Conservation (phyloP, 2,888 invertebrate species). For the Rhabditophanes sp. region DNA sequence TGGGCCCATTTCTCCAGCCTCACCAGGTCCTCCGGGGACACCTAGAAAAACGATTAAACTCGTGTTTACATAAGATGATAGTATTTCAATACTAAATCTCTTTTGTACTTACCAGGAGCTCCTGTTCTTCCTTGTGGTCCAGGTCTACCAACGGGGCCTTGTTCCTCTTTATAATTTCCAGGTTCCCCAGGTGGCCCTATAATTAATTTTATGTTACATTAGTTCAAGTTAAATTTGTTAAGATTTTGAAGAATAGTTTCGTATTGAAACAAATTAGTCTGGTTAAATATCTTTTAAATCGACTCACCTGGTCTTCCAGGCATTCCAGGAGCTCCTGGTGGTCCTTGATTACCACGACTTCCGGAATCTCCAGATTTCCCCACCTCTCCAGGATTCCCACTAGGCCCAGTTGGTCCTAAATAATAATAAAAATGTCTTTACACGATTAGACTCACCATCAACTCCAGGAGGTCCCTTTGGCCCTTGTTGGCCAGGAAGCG, state of each 20-base stretch:
- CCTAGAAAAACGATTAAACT: constrained; percentile 2
- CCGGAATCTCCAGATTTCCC: constrained; percentile 37
- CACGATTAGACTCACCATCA: constrained; percentile 15
- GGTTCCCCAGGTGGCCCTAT: constrained; percentile 40
- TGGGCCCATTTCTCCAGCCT: constrained; percentile 3
- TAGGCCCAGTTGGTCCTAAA: constrained; percentile 2
- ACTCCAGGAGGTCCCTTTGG: constrained; percentile 28
- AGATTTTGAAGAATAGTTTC: constrained; percentile 8
- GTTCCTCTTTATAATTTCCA: constrained; percentile 33
- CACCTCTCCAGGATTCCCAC: constrained; percentile 13
- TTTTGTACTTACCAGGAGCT: constrained; percentile 14
- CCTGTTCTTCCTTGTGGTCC: constrained; percentile 36
- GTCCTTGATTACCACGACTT: constrained; percentile 28
- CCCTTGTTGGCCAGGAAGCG: constrained; percentile 34
- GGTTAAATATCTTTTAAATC: neutral
- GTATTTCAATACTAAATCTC: too few relatives aligned
- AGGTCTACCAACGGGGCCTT: constrained; percentile 33
- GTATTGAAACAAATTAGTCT: neutral
- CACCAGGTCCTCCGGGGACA: constrained; percentile 9
- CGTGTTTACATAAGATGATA: too few relatives aligned
- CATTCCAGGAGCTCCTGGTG: constrained; percentile 59
- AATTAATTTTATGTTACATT: neutral
- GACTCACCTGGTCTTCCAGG: constrained; percentile 44
- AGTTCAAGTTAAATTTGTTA: neutral
- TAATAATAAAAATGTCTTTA: neutral